Conservation (phyloP, 2,113 vertebrate species). For the Psammodynastes pulverulentus region DNA sequence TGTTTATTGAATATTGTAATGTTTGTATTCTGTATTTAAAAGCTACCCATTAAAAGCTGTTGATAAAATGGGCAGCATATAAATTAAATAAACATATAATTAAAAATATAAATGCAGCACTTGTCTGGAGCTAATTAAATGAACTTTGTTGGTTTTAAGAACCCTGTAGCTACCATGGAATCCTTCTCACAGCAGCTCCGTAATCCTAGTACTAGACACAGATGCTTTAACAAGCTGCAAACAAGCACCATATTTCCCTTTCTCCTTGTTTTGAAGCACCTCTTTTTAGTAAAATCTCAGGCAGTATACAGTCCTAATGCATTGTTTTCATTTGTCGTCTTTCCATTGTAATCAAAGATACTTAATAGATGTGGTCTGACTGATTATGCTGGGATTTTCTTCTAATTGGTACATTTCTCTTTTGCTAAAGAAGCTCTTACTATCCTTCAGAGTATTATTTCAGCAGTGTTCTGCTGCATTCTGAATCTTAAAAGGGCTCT, state of each 20-base stretch:
- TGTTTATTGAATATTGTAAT: no score
- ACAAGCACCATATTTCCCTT: no score
- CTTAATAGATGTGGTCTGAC: not conserved
- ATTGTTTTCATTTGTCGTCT: not conserved
- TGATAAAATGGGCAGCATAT: no score
- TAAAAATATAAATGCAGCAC: not conserved
- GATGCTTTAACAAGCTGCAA: no score
- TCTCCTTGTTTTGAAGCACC: not conserved
- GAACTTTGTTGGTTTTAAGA: not conserved
- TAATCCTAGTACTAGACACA: no score
- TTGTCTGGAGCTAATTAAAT: not conserved
- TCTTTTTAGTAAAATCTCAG: not conserved
- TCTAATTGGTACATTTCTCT: not conserved
- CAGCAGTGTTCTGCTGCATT: not conserved
- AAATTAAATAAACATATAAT: no score
- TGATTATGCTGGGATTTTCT: not conserved
- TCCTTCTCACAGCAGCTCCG: not conserved
- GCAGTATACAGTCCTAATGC: not conserved
- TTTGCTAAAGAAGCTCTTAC: not conserved
- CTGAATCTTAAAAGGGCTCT: not conserved
- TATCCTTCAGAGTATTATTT: not conserved
- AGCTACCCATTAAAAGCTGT: no score
- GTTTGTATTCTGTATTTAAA: no score
- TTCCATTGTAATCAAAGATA: not conserved
- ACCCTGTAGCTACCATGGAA: not conserved